Evolutionary conservation across 2,888 invertebrate species (phyloP).

Genomic region (Mythimna ferrago): DNA sequence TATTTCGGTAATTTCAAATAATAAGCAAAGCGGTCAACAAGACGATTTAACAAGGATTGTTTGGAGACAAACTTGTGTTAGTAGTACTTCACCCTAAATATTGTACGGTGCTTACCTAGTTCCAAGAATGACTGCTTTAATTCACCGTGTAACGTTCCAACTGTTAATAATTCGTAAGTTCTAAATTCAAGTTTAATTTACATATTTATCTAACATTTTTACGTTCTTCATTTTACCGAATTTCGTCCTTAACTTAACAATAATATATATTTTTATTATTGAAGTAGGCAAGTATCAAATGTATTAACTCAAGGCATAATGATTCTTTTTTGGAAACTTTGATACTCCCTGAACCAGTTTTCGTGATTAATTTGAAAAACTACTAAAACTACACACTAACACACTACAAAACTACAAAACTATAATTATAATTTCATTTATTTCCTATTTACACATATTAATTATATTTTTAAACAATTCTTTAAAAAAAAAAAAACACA

Average conservation of each 20-base stretch:
- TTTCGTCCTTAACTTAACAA: background rate
- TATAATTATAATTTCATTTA: too few species aligned
- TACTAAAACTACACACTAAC: too few species aligned
- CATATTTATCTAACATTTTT: background rate
- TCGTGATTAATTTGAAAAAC: too few species aligned
- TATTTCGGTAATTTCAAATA: conserved; percentile 46
- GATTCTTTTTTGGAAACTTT: too few species aligned
- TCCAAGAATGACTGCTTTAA: conserved; percentile 20
- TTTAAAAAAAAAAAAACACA: too few species aligned
- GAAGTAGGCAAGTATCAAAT: too few species aligned
- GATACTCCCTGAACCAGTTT: too few species aligned
- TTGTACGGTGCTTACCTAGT: conserved; percentile 1
- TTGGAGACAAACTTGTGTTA: conserved; percentile 2
- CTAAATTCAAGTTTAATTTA: background rate
- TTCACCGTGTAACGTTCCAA: conserved; percentile 10
- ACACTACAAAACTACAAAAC: too few species aligned
- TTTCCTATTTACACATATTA: too few species aligned
- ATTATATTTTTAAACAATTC: too few species aligned
- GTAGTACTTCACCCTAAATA: conserved; percentile 3
- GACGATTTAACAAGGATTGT: background rate
- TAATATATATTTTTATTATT: too few species aligned
- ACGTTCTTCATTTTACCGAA: background rate
- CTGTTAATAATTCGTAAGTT: conserved; percentile 38
- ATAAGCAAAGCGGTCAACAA: conserved; percentile 21
- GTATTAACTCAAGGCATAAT: too few species aligned